Percentiles rank a stretch among this genome's conserved stretches.
Evolutionary conservation across 2,888 invertebrate genomes (phyloP).

Genomic region (Drosophila diplacantha): DNA sequence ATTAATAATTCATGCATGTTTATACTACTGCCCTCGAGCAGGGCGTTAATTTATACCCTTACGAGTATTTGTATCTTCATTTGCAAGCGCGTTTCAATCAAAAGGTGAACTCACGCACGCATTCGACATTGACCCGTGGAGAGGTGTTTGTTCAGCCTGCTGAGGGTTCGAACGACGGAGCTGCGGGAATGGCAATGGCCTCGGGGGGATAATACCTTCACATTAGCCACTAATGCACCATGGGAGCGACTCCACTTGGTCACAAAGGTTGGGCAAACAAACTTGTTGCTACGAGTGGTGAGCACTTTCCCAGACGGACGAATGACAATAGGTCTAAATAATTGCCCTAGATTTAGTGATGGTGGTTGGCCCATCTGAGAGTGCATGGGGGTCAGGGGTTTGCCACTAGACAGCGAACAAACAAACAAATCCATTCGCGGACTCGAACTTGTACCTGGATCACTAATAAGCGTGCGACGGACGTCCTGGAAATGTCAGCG

Average conservation of each 20-base stretch:
- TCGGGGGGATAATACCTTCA: slow-evolving; percentile 14
- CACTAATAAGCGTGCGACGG: slow-evolving; percentile 25
- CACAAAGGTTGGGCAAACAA: slow-evolving; percentile 23
- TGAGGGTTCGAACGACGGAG: not conserved
- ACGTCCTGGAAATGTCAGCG: slow-evolving; percentile 33
- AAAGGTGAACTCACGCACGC: slow-evolving; percentile 28
- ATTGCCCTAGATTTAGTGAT: slow-evolving; percentile 39
- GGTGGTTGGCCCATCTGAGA: slow-evolving; percentile 23
- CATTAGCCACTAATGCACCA: slow-evolving; percentile 28
- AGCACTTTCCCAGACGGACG: slow-evolving; percentile 17
- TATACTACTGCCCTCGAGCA: slow-evolving; percentile 24
- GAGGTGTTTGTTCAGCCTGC: slow-evolving; percentile 17
- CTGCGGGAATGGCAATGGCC: not conserved
- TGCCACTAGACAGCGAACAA: slow-evolving; percentile 20
- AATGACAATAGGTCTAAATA: slow-evolving; percentile 34
- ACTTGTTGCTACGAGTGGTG: slow-evolving; percentile 32
- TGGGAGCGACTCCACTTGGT: slow-evolving; percentile 25
- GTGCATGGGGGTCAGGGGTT: not conserved
- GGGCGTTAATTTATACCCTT: slow-evolving; percentile 37
- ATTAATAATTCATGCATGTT: slow-evolving; percentile 40
- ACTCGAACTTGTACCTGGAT: slow-evolving; percentile 28
- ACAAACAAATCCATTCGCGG: slow-evolving; percentile 29
- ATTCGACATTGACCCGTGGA: slow-evolving; percentile 28
- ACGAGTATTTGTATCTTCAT: slow-evolving; percentile 55
- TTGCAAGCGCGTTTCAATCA: slow-evolving; percentile 51